Evolutionary conservation across 2,888 invertebrate genomes (phyloP), one percentile per base, ranked within the genome.

Genomic region (Trichogramma dendrolimi): DNA sequence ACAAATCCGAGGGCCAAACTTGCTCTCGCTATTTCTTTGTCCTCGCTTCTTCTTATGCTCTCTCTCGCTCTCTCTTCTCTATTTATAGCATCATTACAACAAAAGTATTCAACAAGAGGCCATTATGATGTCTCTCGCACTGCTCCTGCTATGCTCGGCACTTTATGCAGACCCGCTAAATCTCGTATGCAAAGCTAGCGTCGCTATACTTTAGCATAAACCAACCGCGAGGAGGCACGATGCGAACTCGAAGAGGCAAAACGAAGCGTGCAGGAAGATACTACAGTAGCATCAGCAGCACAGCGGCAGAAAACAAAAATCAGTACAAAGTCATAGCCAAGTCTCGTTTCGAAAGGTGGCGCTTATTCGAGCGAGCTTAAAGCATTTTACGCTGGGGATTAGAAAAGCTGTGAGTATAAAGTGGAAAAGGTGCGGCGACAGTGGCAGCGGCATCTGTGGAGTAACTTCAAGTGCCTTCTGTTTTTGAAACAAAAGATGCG

Each of bases 321-420:
- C 60, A 60, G 63, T 60, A 57, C 64, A 58, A 64, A 64, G 52
- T 61, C 64, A 64, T 61, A 64, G 60, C 55, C 55, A 64, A 64
- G 61, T 64, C 61, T 53, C 64, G 61, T 64, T 64, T 64, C 52
- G 61, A 61, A 64, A 64, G 51, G 49, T 55, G 48, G 40, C 46
- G 47, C 50, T 10, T 39, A 42, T 39, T 7, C 11, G n/a, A 10
- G 10, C 49, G 56, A 57, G 63, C 63, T 63, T 63, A 63, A 55
- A 58, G 56, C 62, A 47, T 57, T 63, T 55, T 54, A 50, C 61
- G 58, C 58, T 48, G 11, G 51, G 64, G 64, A 64, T 64, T 64
- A 64, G 64, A 64, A 61, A 55, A 60, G 48, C 11, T 53, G 42
- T 27, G 27, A 27, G 27, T 27, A 27, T 27, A 27, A 27, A 27